Conservation (phyloP, 2,888 invertebrate genomes). For the Ferrisia virgata region DNA sequence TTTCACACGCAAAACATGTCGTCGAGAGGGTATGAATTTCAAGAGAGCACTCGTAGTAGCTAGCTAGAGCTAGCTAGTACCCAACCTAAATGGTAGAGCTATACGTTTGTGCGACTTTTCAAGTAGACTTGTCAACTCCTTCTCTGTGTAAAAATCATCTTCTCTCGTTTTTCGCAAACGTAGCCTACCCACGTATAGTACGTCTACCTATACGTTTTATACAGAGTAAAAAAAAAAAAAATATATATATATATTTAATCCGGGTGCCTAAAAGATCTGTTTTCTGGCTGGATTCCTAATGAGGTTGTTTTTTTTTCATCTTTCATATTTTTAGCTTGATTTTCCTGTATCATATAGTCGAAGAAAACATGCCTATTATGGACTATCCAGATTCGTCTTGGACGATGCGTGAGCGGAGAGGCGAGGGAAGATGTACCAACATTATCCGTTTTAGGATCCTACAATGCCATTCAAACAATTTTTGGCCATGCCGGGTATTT, state of each 20-base stretch:
- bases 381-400: too few relatives aligned
- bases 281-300: not conserved
- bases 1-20: not conserved
- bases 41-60: not conserved
- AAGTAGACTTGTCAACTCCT: not conserved
- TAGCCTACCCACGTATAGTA: not conserved
- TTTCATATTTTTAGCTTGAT: too few relatives aligned
- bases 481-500: too few relatives aligned
- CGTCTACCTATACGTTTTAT: not conserved
- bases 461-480: too few relatives aligned
- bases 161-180: not conserved
- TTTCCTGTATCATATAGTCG: too few relatives aligned
- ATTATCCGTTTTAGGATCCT: too few relatives aligned
- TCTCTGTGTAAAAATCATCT: not conserved
- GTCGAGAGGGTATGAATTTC: not conserved
- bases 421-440: too few relatives aligned
- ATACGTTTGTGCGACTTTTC: not conserved
- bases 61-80: too few relatives aligned
- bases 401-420: too few relatives aligned
- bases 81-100: too few relatives aligned
- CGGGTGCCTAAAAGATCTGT: not conserved
- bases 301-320: not conserved
- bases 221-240: not conserved
- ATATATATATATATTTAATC: too few relatives aligned
- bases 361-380: too few relatives aligned